Evolutionary conservation across 1,140 invertebrate species (phyloP).

Genomic region (Drosophila pruinosa): DNA sequence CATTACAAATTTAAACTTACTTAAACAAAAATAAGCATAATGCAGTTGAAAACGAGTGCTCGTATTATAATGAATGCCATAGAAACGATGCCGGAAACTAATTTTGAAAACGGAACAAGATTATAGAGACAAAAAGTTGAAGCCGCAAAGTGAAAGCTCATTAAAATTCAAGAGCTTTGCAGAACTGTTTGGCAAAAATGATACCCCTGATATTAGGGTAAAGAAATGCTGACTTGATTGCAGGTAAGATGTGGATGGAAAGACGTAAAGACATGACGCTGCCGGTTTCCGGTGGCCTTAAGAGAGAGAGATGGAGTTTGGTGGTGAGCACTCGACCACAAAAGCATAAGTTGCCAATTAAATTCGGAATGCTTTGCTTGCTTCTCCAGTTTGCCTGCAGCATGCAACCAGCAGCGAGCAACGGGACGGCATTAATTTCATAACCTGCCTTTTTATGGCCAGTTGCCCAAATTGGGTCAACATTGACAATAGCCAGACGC

Average conservation of each 20-base stretch:
- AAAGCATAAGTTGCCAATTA: slow-evolving; percentile 82
- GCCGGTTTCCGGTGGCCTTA: slow-evolving; percentile 36
- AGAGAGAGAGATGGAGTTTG: background rate
- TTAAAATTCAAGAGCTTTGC: slow-evolving; percentile 1
- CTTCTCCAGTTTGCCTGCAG: slow-evolving; percentile 14
- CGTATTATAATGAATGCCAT: background rate
- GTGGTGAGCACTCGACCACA: slow-evolving; percentile 63
- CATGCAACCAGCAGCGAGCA: slow-evolving; percentile 22
- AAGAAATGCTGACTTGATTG: slow-evolving; percentile 54
- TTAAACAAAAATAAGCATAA: background rate
- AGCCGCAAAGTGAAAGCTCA: background rate
- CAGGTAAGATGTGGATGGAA: slow-evolving; percentile 15
- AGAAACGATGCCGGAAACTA: background rate
- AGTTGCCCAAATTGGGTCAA: slow-evolving; percentile 77
- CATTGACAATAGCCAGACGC: slow-evolving; percentile 72
- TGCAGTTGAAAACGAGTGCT: background rate
- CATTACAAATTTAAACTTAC: background rate
- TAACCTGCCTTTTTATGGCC: slow-evolving; percentile 78
- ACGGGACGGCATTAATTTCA: slow-evolving; percentile 68
- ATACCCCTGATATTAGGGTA: background rate
- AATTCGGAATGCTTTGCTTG: slow-evolving; percentile 75
- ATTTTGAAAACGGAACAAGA: slow-evolving; percentile 1
- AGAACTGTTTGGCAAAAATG: background rate
- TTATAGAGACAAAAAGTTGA: background rate
- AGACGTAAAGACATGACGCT: slow-evolving; percentile 22